phyloP scores from a whole-genome alignment of 2,113 vertebrate species.

The Carlito syrichta region DNA sequence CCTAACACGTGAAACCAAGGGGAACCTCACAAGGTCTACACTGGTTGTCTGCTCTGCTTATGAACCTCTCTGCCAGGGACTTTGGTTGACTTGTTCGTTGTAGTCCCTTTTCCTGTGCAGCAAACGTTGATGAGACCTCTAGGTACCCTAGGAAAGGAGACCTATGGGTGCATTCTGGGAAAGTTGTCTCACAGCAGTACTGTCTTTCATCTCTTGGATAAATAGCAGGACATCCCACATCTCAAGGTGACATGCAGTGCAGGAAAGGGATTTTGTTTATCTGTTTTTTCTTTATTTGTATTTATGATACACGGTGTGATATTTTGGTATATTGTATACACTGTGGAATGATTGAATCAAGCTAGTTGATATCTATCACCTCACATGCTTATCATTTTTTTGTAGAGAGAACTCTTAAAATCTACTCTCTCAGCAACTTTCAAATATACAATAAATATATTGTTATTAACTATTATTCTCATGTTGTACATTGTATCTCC shows the following conservation, averaged over 20 bases:
- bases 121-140: neutral
- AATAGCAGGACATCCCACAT: neutral
- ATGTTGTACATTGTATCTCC: neutral
- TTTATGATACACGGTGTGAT: neutral
- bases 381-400: neutral
- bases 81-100: neutral
- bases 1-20: accelerated
- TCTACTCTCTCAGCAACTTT: neutral
- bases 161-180: accelerated
- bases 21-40: accelerated
- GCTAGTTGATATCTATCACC: neutral
- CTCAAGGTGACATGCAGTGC: neutral
- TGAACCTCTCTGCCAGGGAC: neutral
- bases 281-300: neutral
- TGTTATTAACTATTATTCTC: neutral
- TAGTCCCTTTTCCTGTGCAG: neutral
- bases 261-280: neutral
- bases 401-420: neutral
- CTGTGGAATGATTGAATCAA: neutral
- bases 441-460: neutral
- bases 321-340: neutral
- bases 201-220: too few relatives aligned
- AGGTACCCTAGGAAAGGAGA: neutral
- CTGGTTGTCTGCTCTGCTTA: accelerated
- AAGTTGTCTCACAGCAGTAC: neutral